These are phyloP conservation scores for Fistularia commersonii DNA, from an alignment of 2,797 vertebrate genomes.

Conservation along the genomic window DNA sequence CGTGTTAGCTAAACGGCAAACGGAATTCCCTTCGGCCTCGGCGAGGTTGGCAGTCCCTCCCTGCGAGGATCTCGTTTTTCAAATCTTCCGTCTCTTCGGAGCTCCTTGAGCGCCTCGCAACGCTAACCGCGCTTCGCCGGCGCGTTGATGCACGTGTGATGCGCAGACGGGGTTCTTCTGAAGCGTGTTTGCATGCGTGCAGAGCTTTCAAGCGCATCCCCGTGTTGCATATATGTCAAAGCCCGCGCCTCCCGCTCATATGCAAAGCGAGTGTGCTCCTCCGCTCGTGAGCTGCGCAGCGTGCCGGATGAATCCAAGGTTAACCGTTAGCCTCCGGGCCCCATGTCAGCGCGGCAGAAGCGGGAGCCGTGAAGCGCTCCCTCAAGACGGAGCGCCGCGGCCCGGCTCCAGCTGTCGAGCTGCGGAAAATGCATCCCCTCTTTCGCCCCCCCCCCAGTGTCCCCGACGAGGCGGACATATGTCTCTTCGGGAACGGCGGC, in stretches of 20 bases:
- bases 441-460: slow-evolving; percentile 21
- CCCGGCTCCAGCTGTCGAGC: slow-evolving; percentile 64
- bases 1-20: too few species aligned
- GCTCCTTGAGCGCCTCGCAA: too few species aligned
- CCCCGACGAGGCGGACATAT: slow-evolving; percentile 61
- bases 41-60: too few species aligned
- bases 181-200: slow-evolving; percentile 19
- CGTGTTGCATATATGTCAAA: too few species aligned
- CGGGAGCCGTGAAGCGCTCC: slow-evolving; percentile 62
- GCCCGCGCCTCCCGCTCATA: background rate
- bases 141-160: too few species aligned
- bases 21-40: too few species aligned
- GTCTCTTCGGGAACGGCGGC: too few species aligned
- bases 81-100: too few species aligned
- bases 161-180: slow-evolving; percentile 1
- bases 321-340: slow-evolving; percentile 69
- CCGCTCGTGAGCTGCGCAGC: slow-evolving; percentile 26
- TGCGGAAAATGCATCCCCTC: slow-evolving; percentile 23
- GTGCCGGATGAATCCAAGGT: slow-evolving; percentile 69
- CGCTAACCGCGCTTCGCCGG: too few species aligned
- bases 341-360: slow-evolving; percentile 46
- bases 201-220: too few species aligned
- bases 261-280: slow-evolving; percentile 5
- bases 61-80: too few species aligned
- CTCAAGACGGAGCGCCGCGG: slow-evolving; percentile 57